Evolutionary conservation across 30 jellyfish, hydroid and myxozoan species (phyloP).

Genomic region (Aurelia aurita complex sp. Pacific): DNA sequence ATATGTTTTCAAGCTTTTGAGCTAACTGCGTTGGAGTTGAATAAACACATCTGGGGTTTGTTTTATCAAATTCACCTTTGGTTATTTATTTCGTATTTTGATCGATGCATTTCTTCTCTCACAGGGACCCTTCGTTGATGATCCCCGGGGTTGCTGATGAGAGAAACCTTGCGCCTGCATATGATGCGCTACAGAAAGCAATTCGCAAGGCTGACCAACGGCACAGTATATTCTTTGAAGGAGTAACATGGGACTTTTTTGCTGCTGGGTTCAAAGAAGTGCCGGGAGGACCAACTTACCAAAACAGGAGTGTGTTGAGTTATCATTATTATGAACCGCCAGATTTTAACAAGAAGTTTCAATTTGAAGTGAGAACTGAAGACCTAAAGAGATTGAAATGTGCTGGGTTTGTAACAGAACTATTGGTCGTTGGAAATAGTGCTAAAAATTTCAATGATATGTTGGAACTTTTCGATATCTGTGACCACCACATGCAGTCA

Average conservation of each 20-base stretch:
- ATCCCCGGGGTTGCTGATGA: constrained; percentile 98
- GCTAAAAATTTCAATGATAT: constrained; percentile 66
- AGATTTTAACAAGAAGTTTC: constrained; percentile 88
- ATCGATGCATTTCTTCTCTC: neutral
- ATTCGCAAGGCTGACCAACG: constrained; percentile 87
- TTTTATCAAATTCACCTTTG: too few relatives aligned
- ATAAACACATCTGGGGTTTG: too few relatives aligned
- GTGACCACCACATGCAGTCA: constrained; percentile 91
- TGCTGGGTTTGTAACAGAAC: constrained; percentile 94
- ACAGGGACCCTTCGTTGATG: constrained; percentile 85
- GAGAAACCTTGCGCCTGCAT: constrained; percentile 91
- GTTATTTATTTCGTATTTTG: too few relatives aligned
- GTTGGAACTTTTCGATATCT: constrained; percentile 80
- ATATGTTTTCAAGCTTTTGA: too few relatives aligned
- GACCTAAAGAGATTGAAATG: constrained; percentile 91
- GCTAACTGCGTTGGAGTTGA: too few relatives aligned
- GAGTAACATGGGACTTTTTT: constrained; percentile 97
- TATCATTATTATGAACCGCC: constrained; percentile 99
- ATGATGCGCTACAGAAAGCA: constrained; percentile 95
- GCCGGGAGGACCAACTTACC: constrained; percentile 90
- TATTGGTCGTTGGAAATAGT: constrained; percentile 75
- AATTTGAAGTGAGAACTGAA: constrained; percentile 86
- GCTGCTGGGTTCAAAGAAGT: constrained; percentile 91
- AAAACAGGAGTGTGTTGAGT: constrained; percentile 93
- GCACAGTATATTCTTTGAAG: constrained; percentile 79